Base-by-base conservation (phyloP, 2,113 vertebrate species). In the human (Homo sapiens) region DNA sequence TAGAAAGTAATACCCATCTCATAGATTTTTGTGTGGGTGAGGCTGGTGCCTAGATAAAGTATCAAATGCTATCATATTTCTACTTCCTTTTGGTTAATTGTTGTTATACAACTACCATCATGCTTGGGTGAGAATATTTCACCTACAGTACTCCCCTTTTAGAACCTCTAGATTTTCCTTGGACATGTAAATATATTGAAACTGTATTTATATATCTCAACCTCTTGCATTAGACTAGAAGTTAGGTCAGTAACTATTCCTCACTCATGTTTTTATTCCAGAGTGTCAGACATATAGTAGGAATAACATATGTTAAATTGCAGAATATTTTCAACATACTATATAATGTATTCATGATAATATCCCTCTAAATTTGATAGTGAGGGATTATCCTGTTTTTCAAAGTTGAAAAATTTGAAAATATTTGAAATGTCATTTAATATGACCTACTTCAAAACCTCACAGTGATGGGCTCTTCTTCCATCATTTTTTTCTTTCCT, bases 391-490 rank as follows among this genome's bases (percentile, higher is more conserved):
- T 7, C 22, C 4, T 66, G 3, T 32, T 75, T 66, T 55, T 86
- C 27, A 75, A 22, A 64, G 64, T 18, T 64, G 18, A 92, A 92
- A 75, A 48, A 38, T 13, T 72, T 30, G 1, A 43, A 76, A 89
- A 9, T 43, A 68, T 43, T 84, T 84, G 38, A 0, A 3, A 25
- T 89, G 9, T 4, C 6, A 35, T 32, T 83, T 79, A 79, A 83
- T 84, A 81, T 57, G 7, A 80, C 13, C 22, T 50, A 7, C 32
- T 45, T 92, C 30, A 32, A 61, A 64, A 18, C 38, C 7, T 57
- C 2, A 4, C 0, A 13, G 57, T 55, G 2, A 55, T 13, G 4
- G 13, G 6, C 32, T 35, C 27, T n/a, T 30, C 5, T n/a, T 50
- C 17, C 27, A 4, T 43, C 14, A 2, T 23, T 4, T 17, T 6